Evolutionary conservation across 1,140 invertebrate genomes (phyloP).

Genomic region (Chrysopa pallens): DNA sequence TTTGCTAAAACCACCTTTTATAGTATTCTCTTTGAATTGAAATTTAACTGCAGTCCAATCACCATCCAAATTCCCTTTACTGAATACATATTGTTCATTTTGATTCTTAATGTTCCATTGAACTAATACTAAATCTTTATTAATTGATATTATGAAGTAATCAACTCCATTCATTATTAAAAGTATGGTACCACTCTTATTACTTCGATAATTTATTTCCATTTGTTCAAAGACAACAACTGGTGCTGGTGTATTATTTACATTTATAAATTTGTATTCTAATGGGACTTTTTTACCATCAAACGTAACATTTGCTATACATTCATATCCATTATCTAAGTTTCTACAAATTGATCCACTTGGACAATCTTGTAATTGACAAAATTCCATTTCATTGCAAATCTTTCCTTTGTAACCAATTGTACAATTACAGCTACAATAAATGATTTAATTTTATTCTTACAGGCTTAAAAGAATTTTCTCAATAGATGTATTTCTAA

Average conservation of each 20-base stretch:
- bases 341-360: slow-evolving; percentile 64
- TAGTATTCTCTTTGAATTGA: slow-evolving; percentile 28
- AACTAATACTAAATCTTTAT: slow-evolving; percentile 43
- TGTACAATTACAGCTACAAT: slow-evolving; percentile 53
- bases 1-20: slow-evolving; percentile 32
- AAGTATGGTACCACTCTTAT: slow-evolving; percentile 52
- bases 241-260: slow-evolving; percentile 13
- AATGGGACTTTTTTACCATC: slow-evolving; percentile 46
- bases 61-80: slow-evolving; percentile 37
- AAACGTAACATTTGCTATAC: slow-evolving; percentile 75
- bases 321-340: slow-evolving; percentile 80
- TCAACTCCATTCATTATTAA: slow-evolving; percentile 33
- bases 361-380: slow-evolving; percentile 71
- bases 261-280: slow-evolving; percentile 27
- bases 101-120: slow-evolving; percentile 39
- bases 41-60: slow-evolving; percentile 50
- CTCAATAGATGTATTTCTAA: too few species aligned
- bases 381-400: slow-evolving; percentile 85
- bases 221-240: slow-evolving; percentile 23
- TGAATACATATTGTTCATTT: slow-evolving; percentile 29
- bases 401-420: slow-evolving; percentile 82
- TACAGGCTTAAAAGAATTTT: too few species aligned
- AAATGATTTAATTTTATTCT: slow-evolving; percentile 1
- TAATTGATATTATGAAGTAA: slow-evolving; percentile 52
- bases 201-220: slow-evolving; percentile 44